A percentile compares a stretch with the other conserved stretches of the same genome.
These are phyloP conservation scores for Metopolophium dirhodum DNA, from an alignment of 1,140 invertebrate species.

Conservation along the genomic window DNA sequence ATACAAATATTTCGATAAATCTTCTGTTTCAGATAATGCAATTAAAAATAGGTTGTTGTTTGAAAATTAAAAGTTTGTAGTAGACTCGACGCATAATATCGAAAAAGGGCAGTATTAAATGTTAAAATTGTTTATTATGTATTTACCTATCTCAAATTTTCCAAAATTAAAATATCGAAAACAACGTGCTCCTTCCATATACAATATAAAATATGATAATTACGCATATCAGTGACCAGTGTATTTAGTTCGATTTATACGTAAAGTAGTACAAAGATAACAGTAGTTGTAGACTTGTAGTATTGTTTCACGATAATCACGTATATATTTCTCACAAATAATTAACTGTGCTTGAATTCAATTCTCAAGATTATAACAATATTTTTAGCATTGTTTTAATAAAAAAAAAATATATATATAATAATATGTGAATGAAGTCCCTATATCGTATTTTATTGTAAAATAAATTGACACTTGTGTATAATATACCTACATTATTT, in stretches of 20 bases:
- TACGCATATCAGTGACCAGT: background rate
- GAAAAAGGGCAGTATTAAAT: background rate
- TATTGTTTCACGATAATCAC: background rate
- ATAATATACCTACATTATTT: background rate
- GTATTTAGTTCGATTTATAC: background rate
- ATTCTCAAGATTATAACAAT: background rate
- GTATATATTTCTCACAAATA: background rate
- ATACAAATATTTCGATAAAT: background rate
- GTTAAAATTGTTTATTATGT: background rate
- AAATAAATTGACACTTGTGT: background rate
- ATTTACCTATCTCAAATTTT: background rate
- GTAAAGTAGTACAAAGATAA: background rate
- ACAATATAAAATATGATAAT: no score
- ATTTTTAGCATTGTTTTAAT: background rate
- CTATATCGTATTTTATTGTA: background rate
- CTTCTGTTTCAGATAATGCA: background rate
- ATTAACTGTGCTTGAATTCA: background rate
- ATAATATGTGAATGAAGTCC: background rate
- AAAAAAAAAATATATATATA: background rate
- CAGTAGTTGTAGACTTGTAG: background rate
- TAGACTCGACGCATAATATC: background rate
- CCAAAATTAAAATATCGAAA: background rate
- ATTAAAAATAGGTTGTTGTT: background rate
- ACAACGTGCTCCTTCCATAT: background rate
- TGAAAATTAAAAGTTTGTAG: background rate